Percentiles rank a stretch among this genome's conserved stretches.
phyloP scores from a whole-genome alignment of 2,888 invertebrate species.

The Ichneumoninae sp. region DNA sequence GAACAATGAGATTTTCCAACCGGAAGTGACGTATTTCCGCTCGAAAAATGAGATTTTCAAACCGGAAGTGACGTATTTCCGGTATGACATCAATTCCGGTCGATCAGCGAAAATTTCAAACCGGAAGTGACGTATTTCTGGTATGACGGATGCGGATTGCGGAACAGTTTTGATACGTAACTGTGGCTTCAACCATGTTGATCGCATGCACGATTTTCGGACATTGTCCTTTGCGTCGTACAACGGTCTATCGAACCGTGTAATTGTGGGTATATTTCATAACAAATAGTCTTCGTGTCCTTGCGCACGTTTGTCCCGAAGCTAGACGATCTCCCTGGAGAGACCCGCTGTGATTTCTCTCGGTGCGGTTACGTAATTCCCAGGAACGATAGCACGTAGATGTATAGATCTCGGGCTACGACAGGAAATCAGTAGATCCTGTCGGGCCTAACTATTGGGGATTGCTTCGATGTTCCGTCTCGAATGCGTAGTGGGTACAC shows the following conservation, averaged over 20 bases:
- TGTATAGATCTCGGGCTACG: conserved; percentile 4
- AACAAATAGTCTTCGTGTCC: conserved; percentile 20
- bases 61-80: too few relatives aligned
- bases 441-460: conserved; percentile 42
- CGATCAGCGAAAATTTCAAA: neutral
- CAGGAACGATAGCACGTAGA: conserved; percentile 47
- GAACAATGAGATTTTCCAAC: too few relatives aligned
- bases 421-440: conserved; percentile 43
- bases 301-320: conserved; percentile 50
- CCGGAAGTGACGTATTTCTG: too few relatives aligned
- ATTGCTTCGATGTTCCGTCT: conserved; percentile 44
- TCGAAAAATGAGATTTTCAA: too few relatives aligned
- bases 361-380: conserved; percentile 54
- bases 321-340: conserved; percentile 43
- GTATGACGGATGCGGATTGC: too few relatives aligned
- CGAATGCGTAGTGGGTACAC: conserved; percentile 38
- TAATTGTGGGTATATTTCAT: neutral
- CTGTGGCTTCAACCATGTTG: too few relatives aligned
- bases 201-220: too few relatives aligned
- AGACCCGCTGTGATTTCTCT: conserved; percentile 57
- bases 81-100: too few relatives aligned
- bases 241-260: neutral
- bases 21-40: too few relatives aligned
- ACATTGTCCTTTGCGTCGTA: neutral
- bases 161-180: too few relatives aligned